Evolutionary conservation across 2,113 vertebrate species (phyloP), one percentile per base, ranked within the genome.

Genomic region (Pachyramphus minor): DNA sequence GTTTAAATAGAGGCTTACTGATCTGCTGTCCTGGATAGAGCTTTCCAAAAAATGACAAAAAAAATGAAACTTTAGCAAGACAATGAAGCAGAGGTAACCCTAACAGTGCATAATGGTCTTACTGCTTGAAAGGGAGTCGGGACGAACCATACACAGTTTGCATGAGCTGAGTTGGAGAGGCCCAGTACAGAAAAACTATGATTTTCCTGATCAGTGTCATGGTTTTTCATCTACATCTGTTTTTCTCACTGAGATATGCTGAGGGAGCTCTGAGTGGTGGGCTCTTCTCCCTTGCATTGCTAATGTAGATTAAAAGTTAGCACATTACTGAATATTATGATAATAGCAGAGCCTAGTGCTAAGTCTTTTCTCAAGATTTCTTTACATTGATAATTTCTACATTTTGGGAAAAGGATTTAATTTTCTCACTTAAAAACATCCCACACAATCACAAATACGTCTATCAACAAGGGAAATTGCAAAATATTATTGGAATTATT

Each of bases 361-460:
- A 71, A 58, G 53, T 68, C 68, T 89, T 64, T 59, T 41, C 20
- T 84, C 35, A 84, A 56, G 47, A 92, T 44, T 31, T 37, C 24
- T 86, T 90, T 81, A 75, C 0, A 0, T 8, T 49, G 37, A 50
- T 1, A 0, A 75, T 49, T 90, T 78, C 31, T 49, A 37, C 31
- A 35, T 81, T 82, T 91, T 12, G 11, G 27, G 63, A 87, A 90
- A n/a, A 78, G 4, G 14, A 68, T 3, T 79, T 52, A 50, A 59
- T 87, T 73, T 25, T 75, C 50, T 87, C 30, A 50, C 52, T 85
- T 79, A 58, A 92, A 80, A 87, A 82, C 30, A 93, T 39, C 17
- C n/a, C 35, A 69, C 21, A 28, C 27, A 49, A 56, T 27, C 8
- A 3, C 0, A 0, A 89, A 60, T 27, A 59, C 0, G 1, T 41